These are phyloP conservation scores for Keiferia lycopersicella DNA, from an alignment of 2,888 invertebrate species.

Conservation along the genomic window DNA sequence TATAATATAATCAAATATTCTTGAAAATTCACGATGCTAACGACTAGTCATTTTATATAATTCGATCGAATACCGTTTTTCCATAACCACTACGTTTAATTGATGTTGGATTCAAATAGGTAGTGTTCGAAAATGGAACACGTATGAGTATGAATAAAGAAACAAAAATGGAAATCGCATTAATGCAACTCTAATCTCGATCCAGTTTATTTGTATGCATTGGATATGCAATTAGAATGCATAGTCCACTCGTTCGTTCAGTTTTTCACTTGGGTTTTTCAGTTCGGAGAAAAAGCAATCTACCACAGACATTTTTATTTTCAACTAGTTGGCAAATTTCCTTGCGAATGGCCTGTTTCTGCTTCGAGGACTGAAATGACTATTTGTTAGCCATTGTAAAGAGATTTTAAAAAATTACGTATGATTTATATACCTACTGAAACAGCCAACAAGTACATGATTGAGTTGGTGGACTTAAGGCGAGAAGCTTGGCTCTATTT, in stretches of 20 bases:
- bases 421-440: no score
- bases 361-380: slow-evolving; percentile 13
- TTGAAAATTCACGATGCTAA: no score
- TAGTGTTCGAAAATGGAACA: not conserved
- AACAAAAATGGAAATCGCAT: slow-evolving; percentile 10
- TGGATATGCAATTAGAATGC: slow-evolving; percentile 53
- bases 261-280: slow-evolving; percentile 42
- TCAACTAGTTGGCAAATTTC: slow-evolving; percentile 14
- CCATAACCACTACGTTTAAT: not conserved
- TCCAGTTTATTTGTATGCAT: slow-evolving; percentile 41
- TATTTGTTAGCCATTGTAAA: slow-evolving; percentile 2
- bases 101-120: not conserved
- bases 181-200: slow-evolving; percentile 20
- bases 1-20: no score
- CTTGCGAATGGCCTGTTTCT: slow-evolving; percentile 9
- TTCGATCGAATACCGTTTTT: not conserved
- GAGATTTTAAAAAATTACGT: not conserved
- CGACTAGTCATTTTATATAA: no score
- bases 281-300: slow-evolving; percentile 40
- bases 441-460: no score
- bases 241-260: slow-evolving; percentile 45
- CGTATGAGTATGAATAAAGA: not conserved
- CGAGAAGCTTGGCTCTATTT: not conserved
- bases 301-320: slow-evolving; percentile 11
- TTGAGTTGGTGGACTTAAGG: no score